Conservation (phyloP, 2,888 invertebrate species). For the Salpingus planirostris region DNA sequence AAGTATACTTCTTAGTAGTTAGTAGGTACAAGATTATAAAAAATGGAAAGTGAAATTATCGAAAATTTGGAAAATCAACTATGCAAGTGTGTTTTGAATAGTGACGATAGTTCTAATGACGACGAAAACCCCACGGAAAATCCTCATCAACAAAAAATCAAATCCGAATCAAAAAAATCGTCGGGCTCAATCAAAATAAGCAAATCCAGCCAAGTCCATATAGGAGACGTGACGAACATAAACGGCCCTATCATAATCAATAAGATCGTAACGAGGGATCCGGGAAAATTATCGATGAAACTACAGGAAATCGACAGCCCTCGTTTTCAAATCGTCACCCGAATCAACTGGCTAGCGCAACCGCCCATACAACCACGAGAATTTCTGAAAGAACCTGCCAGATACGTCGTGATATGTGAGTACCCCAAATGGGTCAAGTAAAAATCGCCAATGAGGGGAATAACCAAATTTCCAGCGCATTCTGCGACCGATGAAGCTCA, state of each 20-base stretch:
- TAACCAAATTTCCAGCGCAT: slow-evolving; percentile 42
- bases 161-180: too few species aligned
- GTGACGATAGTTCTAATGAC: too few species aligned
- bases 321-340: slow-evolving; percentile 21
- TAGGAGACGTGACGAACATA: slow-evolving; percentile 45
- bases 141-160: too few species aligned
- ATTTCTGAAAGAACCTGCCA: slow-evolving; percentile 36
- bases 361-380: slow-evolving; percentile 34
- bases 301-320: slow-evolving; percentile 5
- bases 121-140: too few species aligned
- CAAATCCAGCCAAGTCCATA: slow-evolving; percentile 41
- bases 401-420: slow-evolving; percentile 46
- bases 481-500: slow-evolving; percentile 44
- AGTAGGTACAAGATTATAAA: too few species aligned
- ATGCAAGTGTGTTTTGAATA: too few species aligned
- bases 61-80: too few species aligned
- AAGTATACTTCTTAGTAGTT: too few species aligned
- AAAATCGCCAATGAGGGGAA: too few species aligned
- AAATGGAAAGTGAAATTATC: too few species aligned
- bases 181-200: slow-evolving; percentile 36
- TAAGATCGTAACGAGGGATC: slow-evolving; percentile 14
- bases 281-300: too few species aligned
- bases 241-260: slow-evolving; percentile 42
- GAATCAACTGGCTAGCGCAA: slow-evolving; percentile 45
- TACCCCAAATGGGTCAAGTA: too few species aligned